Conservation (phyloP, 2,888 invertebrate genomes). For the Neoitamus cyanurus region DNA sequence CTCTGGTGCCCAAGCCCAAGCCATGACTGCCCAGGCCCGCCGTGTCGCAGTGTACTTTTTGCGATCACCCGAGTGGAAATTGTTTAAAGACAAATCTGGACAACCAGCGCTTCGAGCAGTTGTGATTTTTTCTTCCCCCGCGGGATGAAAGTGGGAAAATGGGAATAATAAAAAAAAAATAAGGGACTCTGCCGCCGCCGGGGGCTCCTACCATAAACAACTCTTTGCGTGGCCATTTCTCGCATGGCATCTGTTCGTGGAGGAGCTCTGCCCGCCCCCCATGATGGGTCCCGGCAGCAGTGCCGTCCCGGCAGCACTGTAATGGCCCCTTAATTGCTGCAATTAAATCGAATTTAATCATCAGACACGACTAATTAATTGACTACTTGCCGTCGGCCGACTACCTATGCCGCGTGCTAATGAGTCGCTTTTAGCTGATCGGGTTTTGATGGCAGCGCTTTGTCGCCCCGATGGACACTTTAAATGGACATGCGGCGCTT, state of each 20-base stretch:
- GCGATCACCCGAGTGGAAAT: neutral
- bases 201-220: neutral
- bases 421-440: constrained; percentile 30
- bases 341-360: constrained; percentile 52
- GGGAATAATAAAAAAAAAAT: neutral
- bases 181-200: neutral
- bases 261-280: constrained; percentile 2
- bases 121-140: neutral
- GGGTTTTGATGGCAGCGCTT: constrained; percentile 18
- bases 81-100: neutral
- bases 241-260: neutral
- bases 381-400: constrained; percentile 32
- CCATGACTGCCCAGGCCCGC: neutral
- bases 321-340: constrained; percentile 51
- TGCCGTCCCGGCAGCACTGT: constrained; percentile 18
- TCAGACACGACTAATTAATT: constrained; percentile 49
- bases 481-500: neutral
- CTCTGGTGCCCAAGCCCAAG: neutral
- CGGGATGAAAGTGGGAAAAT: neutral
- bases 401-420: neutral
- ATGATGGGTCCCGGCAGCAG: neutral
- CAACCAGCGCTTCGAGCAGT: neutral
- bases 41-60: neutral
- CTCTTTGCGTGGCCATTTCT: neutral
- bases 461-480: neutral